Evolutionary conservation across 2,888 invertebrate genomes (phyloP), one percentile per base, ranked within the genome.

Genomic region (Halocaridina rubra): DNA sequence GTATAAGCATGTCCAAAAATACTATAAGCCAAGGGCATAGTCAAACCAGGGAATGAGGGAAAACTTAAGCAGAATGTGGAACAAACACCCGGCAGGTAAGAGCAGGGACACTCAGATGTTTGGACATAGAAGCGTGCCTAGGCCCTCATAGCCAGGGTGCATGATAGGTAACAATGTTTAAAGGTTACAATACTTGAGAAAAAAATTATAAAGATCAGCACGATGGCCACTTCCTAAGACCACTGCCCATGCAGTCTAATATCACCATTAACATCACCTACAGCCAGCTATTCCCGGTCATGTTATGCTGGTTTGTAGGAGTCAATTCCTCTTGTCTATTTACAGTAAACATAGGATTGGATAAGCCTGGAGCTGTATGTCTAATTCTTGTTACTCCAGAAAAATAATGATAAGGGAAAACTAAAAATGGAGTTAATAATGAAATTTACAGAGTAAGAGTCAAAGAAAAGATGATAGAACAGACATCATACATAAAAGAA

Each of bases 121-220:
- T 5, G 33, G 53, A 53, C 69, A 57, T n/a, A 29, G 19, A 29
- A 46, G 59, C 39, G 75, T 76, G 75, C 57, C 75, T 53, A n/a
- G 75, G 75, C 69, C 13, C 75, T 75, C 57, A 53, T 57, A 59
- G 59, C 75, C 75, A 29, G 53, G 53, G 75, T 46, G 53, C 46
- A 57, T 29, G 19, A 29, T 22, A 76, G 59, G 75, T 39, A 53
- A 53, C 19, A 19, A 19, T 53, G 16, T 57, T 29, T 19, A 53
- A 76, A 19, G 22, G 27, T 76, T 76, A 59, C 57, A 57, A 59
- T 76, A 19, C n/a, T 71, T 8, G 64, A 22, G 16, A 71, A 71
- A 8, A 32, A 22, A 69, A 69, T n/a, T n/a, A 57, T 19, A 57
- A 57, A 57, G 57, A 22, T 8, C 13, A 22, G 19, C 57, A 22